Percentiles rank a stretch among this genome's conserved stretches.
Evolutionary conservation across 2,113 vertebrate species (phyloP).

Genomic region (Marmota flaviventris): DNA sequence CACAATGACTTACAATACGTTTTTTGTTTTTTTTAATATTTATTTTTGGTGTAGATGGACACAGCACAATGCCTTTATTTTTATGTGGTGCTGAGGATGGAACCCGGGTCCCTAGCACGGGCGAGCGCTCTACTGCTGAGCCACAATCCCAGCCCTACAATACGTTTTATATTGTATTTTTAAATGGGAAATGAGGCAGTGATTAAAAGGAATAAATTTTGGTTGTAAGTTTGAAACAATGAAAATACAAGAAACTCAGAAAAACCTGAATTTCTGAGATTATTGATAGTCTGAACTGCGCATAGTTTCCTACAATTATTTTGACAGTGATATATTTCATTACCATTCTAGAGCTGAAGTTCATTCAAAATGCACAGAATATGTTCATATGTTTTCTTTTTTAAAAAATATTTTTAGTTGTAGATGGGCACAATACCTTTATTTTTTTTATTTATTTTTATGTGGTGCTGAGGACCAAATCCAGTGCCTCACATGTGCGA

Average conservation of each 20-base stretch:
- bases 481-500: no score
- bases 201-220: background rate
- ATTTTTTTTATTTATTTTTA: no score
- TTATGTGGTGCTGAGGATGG: no score
- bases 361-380: background rate
- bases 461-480: no score
- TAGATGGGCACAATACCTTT: no score
- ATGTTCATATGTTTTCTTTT: background rate
- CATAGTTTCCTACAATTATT: background rate
- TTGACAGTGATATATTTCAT: background rate
- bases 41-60: no score
- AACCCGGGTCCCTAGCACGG: no score
- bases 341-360: slow-evolving; percentile 3
- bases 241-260: slow-evolving; percentile 5
- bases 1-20: background rate
- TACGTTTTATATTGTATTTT: background rate
- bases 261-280: background rate
- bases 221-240: background rate
- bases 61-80: no score
- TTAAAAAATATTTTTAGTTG: no score
- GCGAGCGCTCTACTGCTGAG: no score
- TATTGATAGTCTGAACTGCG: background rate
- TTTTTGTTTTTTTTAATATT: no score
- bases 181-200: background rate
- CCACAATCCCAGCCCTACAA: no score